Evolutionary conservation across 2,797 vertebrate species (phyloP).

Genomic region (Natrix natrix): DNA sequence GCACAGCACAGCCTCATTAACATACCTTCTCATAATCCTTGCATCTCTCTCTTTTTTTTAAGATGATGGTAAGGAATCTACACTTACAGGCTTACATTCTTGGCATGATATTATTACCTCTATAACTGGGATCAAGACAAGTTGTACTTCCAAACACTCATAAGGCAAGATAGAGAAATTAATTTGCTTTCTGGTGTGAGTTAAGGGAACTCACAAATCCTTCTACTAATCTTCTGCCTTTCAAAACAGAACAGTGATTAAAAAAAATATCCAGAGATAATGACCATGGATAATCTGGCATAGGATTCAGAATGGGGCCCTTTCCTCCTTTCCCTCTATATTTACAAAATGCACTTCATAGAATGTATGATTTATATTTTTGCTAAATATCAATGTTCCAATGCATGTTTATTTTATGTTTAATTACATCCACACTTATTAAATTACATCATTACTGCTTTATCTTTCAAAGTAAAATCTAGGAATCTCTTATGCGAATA

Average conservation of each 20-base stretch:
- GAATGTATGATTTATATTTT: background rate
- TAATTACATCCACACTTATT: background rate
- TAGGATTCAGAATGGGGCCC: background rate
- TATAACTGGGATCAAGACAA: constrained; percentile 18
- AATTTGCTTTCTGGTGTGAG: constrained; percentile 23
- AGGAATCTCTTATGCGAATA: background rate
- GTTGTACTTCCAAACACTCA: background rate
- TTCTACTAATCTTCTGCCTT: constrained; percentile 13
- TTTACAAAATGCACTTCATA: background rate
- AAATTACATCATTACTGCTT: background rate
- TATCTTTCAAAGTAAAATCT: background rate
- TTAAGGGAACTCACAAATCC: constrained; percentile 13
- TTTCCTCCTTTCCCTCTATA: background rate
- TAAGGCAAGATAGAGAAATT: constrained; percentile 4
- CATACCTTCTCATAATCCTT: constrained; percentile 36
- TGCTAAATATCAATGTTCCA: background rate
- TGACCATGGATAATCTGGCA: background rate
- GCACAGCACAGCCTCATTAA: constrained; percentile 30
- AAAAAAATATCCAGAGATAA: background rate
- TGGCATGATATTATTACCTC: constrained; percentile 25
- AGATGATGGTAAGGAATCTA: background rate
- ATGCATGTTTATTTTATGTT: background rate
- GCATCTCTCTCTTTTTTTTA: constrained; percentile 1
- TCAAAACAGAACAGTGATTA: background rate
- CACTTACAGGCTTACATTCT: constrained; percentile 16